Evolutionary conservation across 2,797 vertebrate genomes (phyloP), one percentile per base, ranked within the genome.

Genomic region (Silurus aristotelis): DNA sequence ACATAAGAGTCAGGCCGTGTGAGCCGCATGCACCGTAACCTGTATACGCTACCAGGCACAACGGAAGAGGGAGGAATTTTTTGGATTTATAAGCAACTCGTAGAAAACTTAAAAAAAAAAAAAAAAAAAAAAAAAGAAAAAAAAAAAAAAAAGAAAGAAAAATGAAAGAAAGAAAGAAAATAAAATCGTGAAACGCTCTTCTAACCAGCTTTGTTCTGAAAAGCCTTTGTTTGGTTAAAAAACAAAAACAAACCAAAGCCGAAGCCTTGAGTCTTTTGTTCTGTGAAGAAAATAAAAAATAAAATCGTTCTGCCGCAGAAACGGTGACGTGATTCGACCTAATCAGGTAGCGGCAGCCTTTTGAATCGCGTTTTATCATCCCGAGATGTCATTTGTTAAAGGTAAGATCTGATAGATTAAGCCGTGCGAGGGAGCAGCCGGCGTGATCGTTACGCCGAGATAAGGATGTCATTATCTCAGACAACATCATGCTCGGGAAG

Each of bases 331-430:
- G 87, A 90, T 92, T 92, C 93, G 91, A 93, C 92, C 89, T 90
- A 91, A 93, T 93, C 92, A 92, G 88, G 90, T 61, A 87, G 80
- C 83, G 14, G 68, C 72, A 89, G 89, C 91, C 89, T 87, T 94
- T 92, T 92, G 91, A 93, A 89, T 92, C 86, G 80, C 83, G 58
- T 63, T 83, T 91, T 89, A 93, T 92, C 90, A 90, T 91, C 87
- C 55, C 22, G 78, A 88, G 15, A 89, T 81, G 87, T 38, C 52
- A 83, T 90, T 88, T 85, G 88, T 86, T 90, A 87, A 85, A 87
- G 75, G 82, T 84, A 83, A 84, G 84, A 90, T 89, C 82, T 79
- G 73, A 84, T 81, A 86, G 90, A 92, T 90, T 84, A 91, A 88
- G 73, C 70, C 22, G 80, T 25, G 78, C 56, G 79, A 20, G 13